A percentile compares a stretch with the other conserved stretches of the same genome.
These are phyloP conservation scores for Drosophila melanosoma DNA, from an alignment of 2,888 invertebrate genomes.

Conservation along the genomic window DNA sequence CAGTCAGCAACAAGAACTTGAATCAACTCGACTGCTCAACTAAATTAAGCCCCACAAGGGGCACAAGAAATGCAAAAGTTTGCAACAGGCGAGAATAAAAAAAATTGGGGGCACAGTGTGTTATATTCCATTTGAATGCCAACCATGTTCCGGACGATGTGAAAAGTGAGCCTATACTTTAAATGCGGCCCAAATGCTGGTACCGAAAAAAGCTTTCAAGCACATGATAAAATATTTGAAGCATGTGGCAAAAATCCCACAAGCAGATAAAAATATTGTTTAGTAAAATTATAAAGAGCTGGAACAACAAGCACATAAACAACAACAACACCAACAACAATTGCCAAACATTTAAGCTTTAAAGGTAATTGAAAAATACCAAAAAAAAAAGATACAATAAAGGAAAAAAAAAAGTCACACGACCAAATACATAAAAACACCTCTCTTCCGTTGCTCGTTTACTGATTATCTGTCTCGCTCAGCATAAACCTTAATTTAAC, in stretches of 20 bases:
- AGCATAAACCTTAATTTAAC: conserved; percentile 63
- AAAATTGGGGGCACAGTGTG: conserved; percentile 7
- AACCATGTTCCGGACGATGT: conserved; percentile 69
- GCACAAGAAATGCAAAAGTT: conserved; percentile 56
- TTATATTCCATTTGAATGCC: conserved; percentile 65
- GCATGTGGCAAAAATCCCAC: conserved; percentile 68
- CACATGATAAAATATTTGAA: conserved; percentile 48
- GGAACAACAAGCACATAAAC: conserved; percentile 18
- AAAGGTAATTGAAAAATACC: conserved; percentile 69
- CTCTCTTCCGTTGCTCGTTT: conserved; percentile 15
- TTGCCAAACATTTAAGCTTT: conserved; percentile 56
- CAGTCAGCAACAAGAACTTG: conserved; percentile 32
- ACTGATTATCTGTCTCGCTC: conserved; percentile 16
- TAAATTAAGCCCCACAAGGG: conserved; percentile 57
- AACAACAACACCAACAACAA: conserved; percentile 32
- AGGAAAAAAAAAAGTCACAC: conserved; percentile 7
- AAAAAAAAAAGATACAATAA: conserved; percentile 20
- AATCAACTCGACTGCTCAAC: conserved; percentile 43
- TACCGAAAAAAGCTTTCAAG: conserved; percentile 7
- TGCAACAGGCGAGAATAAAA: conserved; percentile 27
- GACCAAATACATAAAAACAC: conserved; percentile 20
- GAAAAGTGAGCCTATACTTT: conserved; percentile 62
- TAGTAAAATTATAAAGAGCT: conserved; percentile 67
- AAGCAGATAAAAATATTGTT: conserved; percentile 38
- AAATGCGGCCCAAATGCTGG: conserved; percentile 13